Conservation (phyloP, 2,797 vertebrate species). For the Pipistrellus kuhlii region DNA sequence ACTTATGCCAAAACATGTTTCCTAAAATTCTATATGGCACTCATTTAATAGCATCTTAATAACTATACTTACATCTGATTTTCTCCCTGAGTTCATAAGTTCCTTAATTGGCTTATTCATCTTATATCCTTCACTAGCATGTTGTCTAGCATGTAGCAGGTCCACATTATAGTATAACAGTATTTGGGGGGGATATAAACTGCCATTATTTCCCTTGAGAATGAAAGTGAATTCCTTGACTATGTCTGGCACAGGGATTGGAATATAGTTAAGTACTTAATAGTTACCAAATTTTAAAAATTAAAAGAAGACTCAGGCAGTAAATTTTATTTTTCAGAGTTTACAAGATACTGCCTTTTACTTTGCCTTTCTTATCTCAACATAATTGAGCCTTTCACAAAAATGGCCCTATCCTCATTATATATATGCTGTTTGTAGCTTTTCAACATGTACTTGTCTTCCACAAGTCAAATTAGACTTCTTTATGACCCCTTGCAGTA, state of each 20-base stretch:
- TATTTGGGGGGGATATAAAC: background rate
- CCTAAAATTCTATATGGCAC: background rate
- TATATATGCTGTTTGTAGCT: conserved; percentile 37
- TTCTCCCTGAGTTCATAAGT: background rate
- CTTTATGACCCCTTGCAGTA: background rate
- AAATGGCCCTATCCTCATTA: background rate
- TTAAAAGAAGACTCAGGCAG: background rate
- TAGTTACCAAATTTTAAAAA: conserved; percentile 41
- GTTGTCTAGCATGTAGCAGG: background rate
- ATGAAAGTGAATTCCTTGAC: background rate
- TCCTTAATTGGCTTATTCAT: background rate
- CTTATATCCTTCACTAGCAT: background rate
- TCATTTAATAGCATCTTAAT: background rate
- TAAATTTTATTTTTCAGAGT: conserved; percentile 49
- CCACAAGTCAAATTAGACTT: conserved; percentile 46
- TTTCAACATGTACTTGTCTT: conserved; percentile 11
- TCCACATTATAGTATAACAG: background rate
- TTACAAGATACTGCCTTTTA: conserved; percentile 23
- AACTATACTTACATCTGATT: background rate
- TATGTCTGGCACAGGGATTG: background rate
- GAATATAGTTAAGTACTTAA: conserved; percentile 9
- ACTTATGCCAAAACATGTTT: background rate
- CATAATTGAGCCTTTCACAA: background rate
- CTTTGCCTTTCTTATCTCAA: conserved; percentile 16
- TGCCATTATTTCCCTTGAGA: background rate